Evolutionary conservation across 2,797 vertebrate species (phyloP).

Genomic region (Selene dorsalis): DNA sequence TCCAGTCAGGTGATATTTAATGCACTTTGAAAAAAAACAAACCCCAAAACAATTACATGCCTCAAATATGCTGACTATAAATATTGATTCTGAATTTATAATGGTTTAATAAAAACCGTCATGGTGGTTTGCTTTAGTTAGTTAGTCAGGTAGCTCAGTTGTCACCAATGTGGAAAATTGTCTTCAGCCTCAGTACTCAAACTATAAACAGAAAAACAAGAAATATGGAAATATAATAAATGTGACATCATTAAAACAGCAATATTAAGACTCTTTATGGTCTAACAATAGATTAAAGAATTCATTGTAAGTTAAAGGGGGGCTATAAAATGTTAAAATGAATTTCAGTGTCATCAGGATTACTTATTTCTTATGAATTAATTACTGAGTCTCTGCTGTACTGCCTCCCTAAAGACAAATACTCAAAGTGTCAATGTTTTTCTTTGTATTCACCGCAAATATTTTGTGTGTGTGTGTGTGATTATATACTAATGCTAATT

Average conservation of each 20-base stretch:
- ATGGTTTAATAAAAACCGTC: constrained; percentile 2
- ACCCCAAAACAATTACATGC: constrained; percentile 18
- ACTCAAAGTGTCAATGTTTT: background rate
- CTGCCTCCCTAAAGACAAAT: no score
- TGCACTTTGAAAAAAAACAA: constrained; percentile 12
- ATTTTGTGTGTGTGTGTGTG: background rate
- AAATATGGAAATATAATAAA: background rate
- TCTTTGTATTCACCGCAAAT: background rate
- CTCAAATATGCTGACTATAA: constrained; percentile 16
- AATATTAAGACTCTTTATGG: background rate
- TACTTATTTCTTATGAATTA: background rate
- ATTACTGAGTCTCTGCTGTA: no score
- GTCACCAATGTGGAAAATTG: constrained; percentile 14
- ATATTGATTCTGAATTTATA: constrained; percentile 17
- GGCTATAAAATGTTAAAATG: background rate
- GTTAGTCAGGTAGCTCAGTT: constrained; percentile 7
- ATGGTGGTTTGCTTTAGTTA: constrained; percentile 6
- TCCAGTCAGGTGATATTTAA: background rate
- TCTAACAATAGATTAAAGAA: background rate
- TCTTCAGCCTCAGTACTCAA: constrained; percentile 15
- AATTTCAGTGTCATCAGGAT: background rate
- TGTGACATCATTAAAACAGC: background rate
- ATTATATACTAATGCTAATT: background rate
- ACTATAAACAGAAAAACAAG: constrained; percentile 10
- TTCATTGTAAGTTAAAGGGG: background rate